Conservation (phyloP, 2,797 vertebrate genomes). For the Amphiprion clarkii region DNA sequence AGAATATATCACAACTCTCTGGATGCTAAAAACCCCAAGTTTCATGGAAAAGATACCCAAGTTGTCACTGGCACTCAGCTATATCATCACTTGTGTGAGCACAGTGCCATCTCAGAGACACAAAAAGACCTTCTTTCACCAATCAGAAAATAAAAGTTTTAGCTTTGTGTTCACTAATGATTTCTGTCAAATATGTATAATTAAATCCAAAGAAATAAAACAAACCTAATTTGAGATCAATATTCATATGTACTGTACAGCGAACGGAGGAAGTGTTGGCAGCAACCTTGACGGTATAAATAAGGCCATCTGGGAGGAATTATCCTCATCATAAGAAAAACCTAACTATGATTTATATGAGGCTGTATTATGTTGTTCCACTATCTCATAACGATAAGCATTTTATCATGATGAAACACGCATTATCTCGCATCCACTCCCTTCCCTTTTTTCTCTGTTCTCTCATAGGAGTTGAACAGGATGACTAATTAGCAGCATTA, state of each 20-base stretch:
- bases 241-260: slow-evolving; percentile 14
- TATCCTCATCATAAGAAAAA: slow-evolving; percentile 75
- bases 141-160: neutral
- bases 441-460: slow-evolving; percentile 37
- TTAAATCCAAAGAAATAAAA: slow-evolving; percentile 22
- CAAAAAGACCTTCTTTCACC: too few relatives aligned
- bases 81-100: neutral
- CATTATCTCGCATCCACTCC: slow-evolving; percentile 65
- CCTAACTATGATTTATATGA: slow-evolving; percentile 76
- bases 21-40: neutral
- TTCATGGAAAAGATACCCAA: neutral
- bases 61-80: neutral
- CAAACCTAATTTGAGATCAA: slow-evolving; percentile 33
- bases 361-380: slow-evolving; percentile 60
- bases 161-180: too few relatives aligned
- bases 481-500: slow-evolving; percentile 70
- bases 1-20: slow-evolving; percentile 25
- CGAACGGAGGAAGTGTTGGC: slow-evolving; percentile 67
- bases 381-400: slow-evolving; percentile 73
- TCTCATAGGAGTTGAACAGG: slow-evolving; percentile 53
- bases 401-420: slow-evolving; percentile 71
- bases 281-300: slow-evolving; percentile 63
- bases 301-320: slow-evolving; percentile 80
- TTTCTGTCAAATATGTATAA: slow-evolving; percentile 12
- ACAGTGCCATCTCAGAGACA: neutral